Base-by-base conservation (phyloP, 2,797 vertebrate species). In the Dallia pectoralis region DNA sequence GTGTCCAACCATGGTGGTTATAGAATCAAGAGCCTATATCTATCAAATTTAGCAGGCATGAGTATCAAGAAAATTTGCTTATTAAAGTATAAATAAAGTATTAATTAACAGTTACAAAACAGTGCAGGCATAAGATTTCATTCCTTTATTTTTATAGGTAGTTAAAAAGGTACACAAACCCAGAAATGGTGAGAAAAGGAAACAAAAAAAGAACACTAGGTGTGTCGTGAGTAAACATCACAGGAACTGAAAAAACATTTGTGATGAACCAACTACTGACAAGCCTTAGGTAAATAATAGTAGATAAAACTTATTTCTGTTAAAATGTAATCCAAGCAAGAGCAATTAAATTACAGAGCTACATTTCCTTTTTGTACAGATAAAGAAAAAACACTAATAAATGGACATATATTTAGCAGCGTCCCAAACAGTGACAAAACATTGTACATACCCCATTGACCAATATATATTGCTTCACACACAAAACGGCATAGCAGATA, bases 101-200 rank as follows among this genome's bases (percentile, higher is more conserved):
- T n/a, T n/a, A n/a, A n/a, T n/a, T n/a, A 9, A 44, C 14, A 14
- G 14, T 44, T 40, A 40, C 36, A 40, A 40, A 40, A 7, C 36
- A 44, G 40, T 44, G 40, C 33, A 27, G 65, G 22, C 40, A n/a
- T n/a, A 67, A 53, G 61, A 61, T 63, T 48, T 36, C 15, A 70
- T 32, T 44, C 40, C 40, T 44, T 44, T 44, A 44, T 44, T 44
- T 44, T 44, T 44, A 11, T 12, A 56, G 4, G 18, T 11, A 6
- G 1, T 3, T 51, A 51, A 44, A 70, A 62, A 67, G 73, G 27
- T 44, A 56, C 70, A 49, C 32, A 72, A 75, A 71, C 27, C 27
- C 63, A 68, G 5, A 69, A 9, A 9, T 73, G 59, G 65, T 78
- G 65, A 62, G n/a, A 33, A 61, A 75, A 18, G 25, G 14, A 49